phyloP scores from a whole-genome alignment of 2,888 invertebrate species.

The Leucozona laternaria region DNA sequence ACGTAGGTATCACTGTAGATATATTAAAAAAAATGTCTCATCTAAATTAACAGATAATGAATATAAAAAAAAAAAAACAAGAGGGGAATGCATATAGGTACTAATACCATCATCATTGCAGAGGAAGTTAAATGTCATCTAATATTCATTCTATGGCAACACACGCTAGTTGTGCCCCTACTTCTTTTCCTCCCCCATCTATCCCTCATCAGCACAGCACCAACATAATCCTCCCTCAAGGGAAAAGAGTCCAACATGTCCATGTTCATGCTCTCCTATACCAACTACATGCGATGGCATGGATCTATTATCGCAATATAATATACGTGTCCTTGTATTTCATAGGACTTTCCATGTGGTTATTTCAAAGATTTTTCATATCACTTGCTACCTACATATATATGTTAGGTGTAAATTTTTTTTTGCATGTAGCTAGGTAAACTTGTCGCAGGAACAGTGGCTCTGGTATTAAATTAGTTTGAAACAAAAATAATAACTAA shows the following conservation, averaged over 20 bases:
- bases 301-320: conserved; percentile 66
- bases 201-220: conserved; percentile 16
- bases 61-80: background rate
- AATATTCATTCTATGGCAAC: conserved; percentile 60
- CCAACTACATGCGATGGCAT: conserved; percentile 57
- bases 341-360: conserved; percentile 26
- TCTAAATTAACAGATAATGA: conserved; percentile 74
- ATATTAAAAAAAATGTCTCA: conserved; percentile 41
- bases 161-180: background rate
- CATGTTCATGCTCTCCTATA: conserved; percentile 15
- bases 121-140: conserved; percentile 64
- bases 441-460: background rate
- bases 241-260: conserved; percentile 25
- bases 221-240: conserved; percentile 61
- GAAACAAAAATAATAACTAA: background rate
- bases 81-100: conserved; percentile 47
- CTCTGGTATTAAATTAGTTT: background rate
- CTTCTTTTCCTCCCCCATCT: background rate
- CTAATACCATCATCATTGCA: conserved; percentile 54
- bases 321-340: conserved; percentile 53
- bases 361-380: conserved; percentile 69
- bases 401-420: conserved; percentile 1
- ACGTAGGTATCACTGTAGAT: conserved; percentile 9
- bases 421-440: background rate
- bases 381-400: conserved; percentile 10